Evolutionary conservation across 2,113 vertebrate species (phyloP).

Genomic region (Oryctolagus cuniculus): mOryCun1.1 NC_091444.1:3936001-3936500

Average conservation of each 20-base stretch:
- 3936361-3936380: not conserved
- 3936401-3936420: not conserved
- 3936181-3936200: not conserved
- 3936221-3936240: not conserved
- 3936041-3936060: not conserved
- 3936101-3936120: not conserved
- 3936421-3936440: not conserved
- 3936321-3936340: not conserved
- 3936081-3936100: not conserved
- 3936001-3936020: not conserved
- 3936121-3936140: not conserved
- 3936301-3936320: not conserved
- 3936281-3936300: not conserved
- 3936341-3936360: not conserved
- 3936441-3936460: not conserved
- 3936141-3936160: not conserved
- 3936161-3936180: not conserved
- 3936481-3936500: no score
- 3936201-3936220: not conserved
- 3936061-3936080: not conserved
- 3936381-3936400: not conserved
- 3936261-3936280: not conserved
- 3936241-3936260: not conserved
- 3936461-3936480: no score
- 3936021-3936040: not conserved